Conservation (phyloP, 2,113 vertebrate genomes). For the Chaetops frenatus region DNA sequence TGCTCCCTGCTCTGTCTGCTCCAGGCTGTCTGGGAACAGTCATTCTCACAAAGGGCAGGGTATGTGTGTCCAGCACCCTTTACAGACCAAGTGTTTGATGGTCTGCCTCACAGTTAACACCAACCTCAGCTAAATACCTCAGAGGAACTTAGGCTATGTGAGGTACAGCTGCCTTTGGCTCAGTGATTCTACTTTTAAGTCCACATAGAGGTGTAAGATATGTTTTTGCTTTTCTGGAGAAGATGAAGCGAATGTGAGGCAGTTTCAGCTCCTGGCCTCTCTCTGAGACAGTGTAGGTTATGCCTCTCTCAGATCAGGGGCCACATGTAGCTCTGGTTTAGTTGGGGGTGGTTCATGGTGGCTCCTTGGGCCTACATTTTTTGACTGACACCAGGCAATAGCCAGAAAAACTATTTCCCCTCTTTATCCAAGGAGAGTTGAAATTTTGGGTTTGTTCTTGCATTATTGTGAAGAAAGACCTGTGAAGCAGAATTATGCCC, state of each 20-base stretch:
- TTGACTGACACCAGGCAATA: background rate
- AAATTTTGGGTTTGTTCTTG: background rate
- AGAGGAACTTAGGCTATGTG: background rate
- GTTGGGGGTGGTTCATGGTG: background rate
- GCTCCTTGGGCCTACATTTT: background rate
- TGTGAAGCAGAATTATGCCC: background rate
- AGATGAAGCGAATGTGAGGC: background rate
- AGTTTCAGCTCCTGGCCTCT: background rate
- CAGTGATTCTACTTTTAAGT: background rate
- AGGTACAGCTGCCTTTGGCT: background rate
- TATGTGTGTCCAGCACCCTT: rapidly evolving
- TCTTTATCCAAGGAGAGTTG: background rate
- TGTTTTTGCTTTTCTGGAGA: background rate
- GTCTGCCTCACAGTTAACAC: background rate
- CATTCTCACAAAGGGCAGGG: background rate
- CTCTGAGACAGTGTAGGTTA: too few species aligned
- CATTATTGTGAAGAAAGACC: rapidly evolving
- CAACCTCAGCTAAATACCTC: background rate
- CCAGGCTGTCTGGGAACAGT: background rate
- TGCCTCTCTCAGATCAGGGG: background rate
- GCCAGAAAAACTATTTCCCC: background rate
- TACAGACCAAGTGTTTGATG: background rate
- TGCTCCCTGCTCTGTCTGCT: background rate
- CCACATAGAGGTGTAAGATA: background rate
- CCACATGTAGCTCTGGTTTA: rapidly evolving